Conservation (phyloP, 1,140 invertebrate genomes). For the Aradophagus sp. region DNA sequence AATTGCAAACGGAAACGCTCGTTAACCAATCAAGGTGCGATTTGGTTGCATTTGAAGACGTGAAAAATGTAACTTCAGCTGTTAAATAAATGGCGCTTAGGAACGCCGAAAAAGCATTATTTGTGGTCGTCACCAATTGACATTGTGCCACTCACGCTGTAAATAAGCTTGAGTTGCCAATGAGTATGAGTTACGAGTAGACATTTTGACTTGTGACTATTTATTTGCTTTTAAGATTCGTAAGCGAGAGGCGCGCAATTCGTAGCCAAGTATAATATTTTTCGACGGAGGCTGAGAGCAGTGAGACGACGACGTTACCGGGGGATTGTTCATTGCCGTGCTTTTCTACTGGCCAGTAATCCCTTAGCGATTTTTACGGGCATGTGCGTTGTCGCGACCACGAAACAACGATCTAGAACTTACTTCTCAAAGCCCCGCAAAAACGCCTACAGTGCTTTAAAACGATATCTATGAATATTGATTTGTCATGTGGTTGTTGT, state of each 20-base stretch:
- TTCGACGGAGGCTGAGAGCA: conserved; percentile 11
- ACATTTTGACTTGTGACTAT: not conserved
- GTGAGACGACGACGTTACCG: too few species aligned
- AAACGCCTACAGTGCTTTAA: conserved; percentile 42
- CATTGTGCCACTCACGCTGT: conserved; percentile 5
- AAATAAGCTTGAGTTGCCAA: conserved; percentile 14
- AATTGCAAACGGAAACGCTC: not conserved
- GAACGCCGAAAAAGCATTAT: not conserved
- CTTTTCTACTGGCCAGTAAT: conserved; percentile 21
- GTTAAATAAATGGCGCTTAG: not conserved
- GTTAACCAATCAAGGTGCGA: conserved; percentile 13
- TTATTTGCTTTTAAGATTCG: conserved; percentile 19
- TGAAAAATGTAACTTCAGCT: conserved; percentile 13
- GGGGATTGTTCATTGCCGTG: conserved; percentile 1
- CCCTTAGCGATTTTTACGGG: conserved; percentile 17
- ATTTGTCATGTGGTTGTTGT: conserved; percentile 28
- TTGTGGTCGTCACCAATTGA: too few species aligned
- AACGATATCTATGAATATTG: conserved; percentile 33
- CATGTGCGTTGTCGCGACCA: conserved; percentile 4
- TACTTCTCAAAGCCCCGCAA: conserved; percentile 23
- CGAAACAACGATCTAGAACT: conserved; percentile 16
- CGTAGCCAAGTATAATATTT: conserved; percentile 26
- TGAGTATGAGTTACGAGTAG: not conserved
- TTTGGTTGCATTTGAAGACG: conserved; percentile 50
- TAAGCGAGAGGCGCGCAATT: conserved; percentile 2